A percentile compares a stretch with the other conserved stretches of the same genome.
phyloP scores from a whole-genome alignment of 2,888 invertebrate species.

The Cheilosia variabilis region DNA sequence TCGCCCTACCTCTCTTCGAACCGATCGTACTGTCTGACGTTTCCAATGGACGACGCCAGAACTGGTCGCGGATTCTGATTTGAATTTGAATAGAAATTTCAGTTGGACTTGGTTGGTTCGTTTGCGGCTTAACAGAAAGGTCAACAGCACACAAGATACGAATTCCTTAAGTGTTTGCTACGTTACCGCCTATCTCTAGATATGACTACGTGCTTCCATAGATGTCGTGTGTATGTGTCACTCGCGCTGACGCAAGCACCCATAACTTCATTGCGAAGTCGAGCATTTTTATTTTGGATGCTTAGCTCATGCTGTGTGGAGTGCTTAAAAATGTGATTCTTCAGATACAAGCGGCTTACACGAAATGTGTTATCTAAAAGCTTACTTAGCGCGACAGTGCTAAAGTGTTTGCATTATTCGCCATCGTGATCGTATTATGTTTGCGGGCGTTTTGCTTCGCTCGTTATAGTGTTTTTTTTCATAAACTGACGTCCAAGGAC shows the following conservation, averaged over 20 bases:
- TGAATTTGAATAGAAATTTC: background rate
- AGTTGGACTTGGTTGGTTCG: background rate
- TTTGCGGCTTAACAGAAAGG: background rate
- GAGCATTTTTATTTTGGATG: slow-evolving; percentile 48
- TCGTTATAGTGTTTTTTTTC: background rate
- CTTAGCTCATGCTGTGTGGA: slow-evolving; percentile 51
- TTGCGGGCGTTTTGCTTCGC: no score
- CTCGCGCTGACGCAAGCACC: slow-evolving; percentile 32
- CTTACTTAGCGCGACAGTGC: background rate
- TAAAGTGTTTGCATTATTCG: background rate
- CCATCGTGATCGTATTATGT: background rate
- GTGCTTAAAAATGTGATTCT: slow-evolving; percentile 36
- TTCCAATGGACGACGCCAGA: slow-evolving; percentile 38
- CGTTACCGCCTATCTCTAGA: slow-evolving; percentile 10
- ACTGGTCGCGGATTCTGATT: slow-evolving; percentile 35
- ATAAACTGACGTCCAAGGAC: no score
- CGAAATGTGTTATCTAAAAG: background rate
- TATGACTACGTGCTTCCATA: slow-evolving; percentile 23
- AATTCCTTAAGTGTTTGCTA: slow-evolving; percentile 10
- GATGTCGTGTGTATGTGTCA: slow-evolving; percentile 18
- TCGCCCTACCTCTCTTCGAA: slow-evolving; percentile 4
- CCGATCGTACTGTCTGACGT: background rate
- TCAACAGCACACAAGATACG: slow-evolving; percentile 14
- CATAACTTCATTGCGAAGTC: slow-evolving; percentile 33
- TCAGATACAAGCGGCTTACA: background rate